A percentile compares a stretch with the other conserved stretches of the same genome.
phyloP scores from a whole-genome alignment of 2,113 vertebrate species.

The Tragelaphus strepsiceros region DNA sequence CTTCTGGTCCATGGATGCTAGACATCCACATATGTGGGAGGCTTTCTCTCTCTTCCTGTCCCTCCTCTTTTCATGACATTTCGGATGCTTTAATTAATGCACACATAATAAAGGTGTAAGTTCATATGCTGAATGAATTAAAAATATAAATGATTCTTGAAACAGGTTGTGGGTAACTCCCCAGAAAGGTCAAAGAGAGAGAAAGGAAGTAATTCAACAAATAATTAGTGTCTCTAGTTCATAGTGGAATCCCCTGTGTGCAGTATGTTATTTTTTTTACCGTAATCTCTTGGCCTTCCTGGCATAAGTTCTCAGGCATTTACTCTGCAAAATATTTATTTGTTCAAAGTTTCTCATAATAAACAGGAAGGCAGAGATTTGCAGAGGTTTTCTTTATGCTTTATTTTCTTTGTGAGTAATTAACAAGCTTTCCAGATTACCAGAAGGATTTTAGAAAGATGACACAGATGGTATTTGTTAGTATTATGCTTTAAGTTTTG shows the following conservation, averaged over 20 bases:
- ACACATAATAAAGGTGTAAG: background rate
- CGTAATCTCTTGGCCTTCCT: background rate
- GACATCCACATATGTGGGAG: background rate
- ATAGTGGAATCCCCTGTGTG: background rate
- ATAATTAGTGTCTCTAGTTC: background rate
- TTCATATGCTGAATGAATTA: background rate
- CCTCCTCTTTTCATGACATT: background rate
- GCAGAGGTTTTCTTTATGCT: background rate
- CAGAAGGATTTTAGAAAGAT: background rate
- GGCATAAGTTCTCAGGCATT: slow-evolving; percentile 25
- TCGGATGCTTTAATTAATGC: background rate
- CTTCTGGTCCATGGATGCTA: background rate
- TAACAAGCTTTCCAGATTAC: slow-evolving; percentile 34
- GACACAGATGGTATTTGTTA: slow-evolving; percentile 27
- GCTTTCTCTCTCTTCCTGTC: background rate
- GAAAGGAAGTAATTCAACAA: background rate
- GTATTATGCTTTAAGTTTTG: slow-evolving; percentile 7
- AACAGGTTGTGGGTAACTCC: background rate
- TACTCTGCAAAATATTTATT: slow-evolving; percentile 33
- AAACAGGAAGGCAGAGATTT: slow-evolving; percentile 58
- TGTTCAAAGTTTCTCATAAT: slow-evolving; percentile 27
- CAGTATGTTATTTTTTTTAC: background rate
- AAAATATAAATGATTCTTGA: background rate
- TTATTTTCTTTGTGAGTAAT: slow-evolving; percentile 57
- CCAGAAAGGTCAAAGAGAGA: background rate